phyloP scores from a whole-genome alignment of 92 coral and sea anemone species.

The Actinernus sp. region DNA sequence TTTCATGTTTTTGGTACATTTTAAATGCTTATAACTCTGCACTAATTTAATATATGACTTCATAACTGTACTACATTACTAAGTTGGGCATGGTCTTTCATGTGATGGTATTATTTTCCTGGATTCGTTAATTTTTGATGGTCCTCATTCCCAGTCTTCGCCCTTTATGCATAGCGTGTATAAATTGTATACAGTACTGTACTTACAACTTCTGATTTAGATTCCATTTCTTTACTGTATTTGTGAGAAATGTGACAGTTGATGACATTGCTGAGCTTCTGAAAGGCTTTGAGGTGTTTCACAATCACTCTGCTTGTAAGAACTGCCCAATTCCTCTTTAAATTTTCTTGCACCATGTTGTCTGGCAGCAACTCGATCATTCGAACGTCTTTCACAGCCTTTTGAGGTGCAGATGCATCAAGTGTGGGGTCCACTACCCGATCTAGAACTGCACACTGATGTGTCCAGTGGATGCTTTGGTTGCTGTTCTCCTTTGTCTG shows the following conservation, averaged over 20 bases:
- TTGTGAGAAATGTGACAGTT: constrained; percentile 37
- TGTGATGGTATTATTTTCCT: too few species aligned
- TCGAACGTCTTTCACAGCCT: constrained; percentile 5
- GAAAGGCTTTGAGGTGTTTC: constrained; percentile 9
- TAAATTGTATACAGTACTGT: neutral
- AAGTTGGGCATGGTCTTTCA: too few species aligned
- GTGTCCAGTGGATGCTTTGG: constrained; percentile 58
- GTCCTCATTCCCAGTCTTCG: too few species aligned
- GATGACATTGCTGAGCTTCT: constrained; percentile 21
- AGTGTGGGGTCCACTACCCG: constrained; percentile 12
- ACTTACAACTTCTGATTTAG: constrained; percentile 35
- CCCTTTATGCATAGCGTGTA: too few species aligned
- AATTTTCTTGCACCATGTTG: constrained; percentile 33
- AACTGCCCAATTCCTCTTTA: constrained; percentile 42
- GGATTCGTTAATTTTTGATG: too few species aligned
- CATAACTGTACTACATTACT: too few species aligned
- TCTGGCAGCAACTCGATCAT: constrained; percentile 19
- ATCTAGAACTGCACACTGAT: constrained; percentile 40
- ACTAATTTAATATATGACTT: too few species aligned
- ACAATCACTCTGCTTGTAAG: constrained; percentile 39
- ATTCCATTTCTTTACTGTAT: constrained; percentile 19
- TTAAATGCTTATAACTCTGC: too few species aligned
- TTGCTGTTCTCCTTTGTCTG: constrained; percentile 40
- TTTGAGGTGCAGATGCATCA: constrained; percentile 15
- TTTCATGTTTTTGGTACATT: too few species aligned